These are phyloP conservation scores for Marasmarcha lunaedactyla DNA, from an alignment of 2,888 invertebrate genomes.

Conservation along the genomic window DNA sequence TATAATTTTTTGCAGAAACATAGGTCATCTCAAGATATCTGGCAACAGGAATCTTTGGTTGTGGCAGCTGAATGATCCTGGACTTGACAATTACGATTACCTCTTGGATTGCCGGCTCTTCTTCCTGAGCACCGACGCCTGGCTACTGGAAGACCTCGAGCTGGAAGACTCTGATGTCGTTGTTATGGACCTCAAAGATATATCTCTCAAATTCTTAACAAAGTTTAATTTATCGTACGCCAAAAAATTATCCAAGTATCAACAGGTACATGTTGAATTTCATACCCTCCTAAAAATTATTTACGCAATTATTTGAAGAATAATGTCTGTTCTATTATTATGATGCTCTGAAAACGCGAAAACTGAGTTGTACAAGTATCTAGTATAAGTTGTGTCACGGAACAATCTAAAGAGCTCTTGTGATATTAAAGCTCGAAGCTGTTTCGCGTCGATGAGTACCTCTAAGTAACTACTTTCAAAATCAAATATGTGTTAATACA, in stretches of 20 bases:
- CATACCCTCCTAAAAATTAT: neutral
- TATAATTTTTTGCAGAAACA: constrained; percentile 47
- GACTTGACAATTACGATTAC: constrained; percentile 46
- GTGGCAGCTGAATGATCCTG: constrained; percentile 59
- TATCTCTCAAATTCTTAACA: constrained; percentile 44
- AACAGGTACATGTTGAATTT: constrained; percentile 59
- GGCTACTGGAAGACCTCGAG: constrained; percentile 28
- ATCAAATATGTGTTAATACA: too few species aligned
- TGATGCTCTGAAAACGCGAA: too few species aligned
- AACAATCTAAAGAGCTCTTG: too few species aligned
- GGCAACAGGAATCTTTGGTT: constrained; percentile 41
- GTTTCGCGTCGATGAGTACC: too few species aligned
- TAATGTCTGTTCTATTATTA: too few species aligned
- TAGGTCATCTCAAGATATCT: constrained; percentile 32
- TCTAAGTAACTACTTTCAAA: too few species aligned
- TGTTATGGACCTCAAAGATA: constrained; percentile 46
- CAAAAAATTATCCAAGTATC: constrained; percentile 72
- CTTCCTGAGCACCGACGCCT: constrained; percentile 38
- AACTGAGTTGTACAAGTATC: too few species aligned
- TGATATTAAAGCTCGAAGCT: too few species aligned
- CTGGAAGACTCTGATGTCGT: constrained; percentile 37
- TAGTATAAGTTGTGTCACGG: too few species aligned
- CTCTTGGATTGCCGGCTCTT: constrained; percentile 38
- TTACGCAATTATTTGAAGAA: too few species aligned
- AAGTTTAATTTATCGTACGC: constrained; percentile 77